Conservation (phyloP, 2,888 invertebrate species). For the Drosophila prolongata region DNA sequence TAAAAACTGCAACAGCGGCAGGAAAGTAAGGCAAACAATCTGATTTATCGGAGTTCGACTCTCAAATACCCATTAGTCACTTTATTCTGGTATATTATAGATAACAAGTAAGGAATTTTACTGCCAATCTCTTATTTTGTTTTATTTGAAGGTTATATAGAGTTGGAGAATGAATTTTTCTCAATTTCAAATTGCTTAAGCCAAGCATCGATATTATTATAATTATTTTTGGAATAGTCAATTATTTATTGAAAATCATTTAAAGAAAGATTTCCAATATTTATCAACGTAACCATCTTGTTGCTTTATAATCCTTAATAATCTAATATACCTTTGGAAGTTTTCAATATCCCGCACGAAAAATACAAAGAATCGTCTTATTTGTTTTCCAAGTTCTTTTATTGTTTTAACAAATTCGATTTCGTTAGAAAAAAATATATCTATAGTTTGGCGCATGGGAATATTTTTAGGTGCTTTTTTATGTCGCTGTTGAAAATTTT, state of each 20-base stretch:
- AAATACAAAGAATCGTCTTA: conserved; percentile 5
- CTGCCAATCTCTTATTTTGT: too few relatives aligned
- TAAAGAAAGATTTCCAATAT: too few relatives aligned
- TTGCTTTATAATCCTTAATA: too few relatives aligned
- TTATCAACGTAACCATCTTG: too few relatives aligned
- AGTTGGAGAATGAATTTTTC: not conserved
- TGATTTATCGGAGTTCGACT: not conserved
- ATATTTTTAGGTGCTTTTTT: conserved; percentile 47
- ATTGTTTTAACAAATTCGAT: conserved; percentile 19
- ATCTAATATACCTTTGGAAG: not conserved
- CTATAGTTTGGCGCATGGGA: conserved; percentile 21
- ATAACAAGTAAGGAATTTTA: not conserved
- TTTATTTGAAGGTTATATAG: not conserved
- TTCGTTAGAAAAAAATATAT: conserved; percentile 38
- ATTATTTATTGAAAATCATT: too few relatives aligned
- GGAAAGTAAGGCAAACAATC: conserved; percentile 18
- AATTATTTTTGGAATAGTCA: too few relatives aligned
- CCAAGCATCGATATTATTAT: too few relatives aligned
- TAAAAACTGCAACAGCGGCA: conserved; percentile 61
- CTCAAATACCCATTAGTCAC: conserved; percentile 1
- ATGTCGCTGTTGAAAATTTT: conserved; percentile 37
- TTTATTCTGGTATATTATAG: not conserved
- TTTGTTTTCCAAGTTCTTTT: conserved; percentile 24
- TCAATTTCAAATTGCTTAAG: too few relatives aligned
- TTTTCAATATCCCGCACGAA: not conserved